Base-by-base conservation (phyloP, 2,113 vertebrate species). In the Alosa alosa region DNA sequence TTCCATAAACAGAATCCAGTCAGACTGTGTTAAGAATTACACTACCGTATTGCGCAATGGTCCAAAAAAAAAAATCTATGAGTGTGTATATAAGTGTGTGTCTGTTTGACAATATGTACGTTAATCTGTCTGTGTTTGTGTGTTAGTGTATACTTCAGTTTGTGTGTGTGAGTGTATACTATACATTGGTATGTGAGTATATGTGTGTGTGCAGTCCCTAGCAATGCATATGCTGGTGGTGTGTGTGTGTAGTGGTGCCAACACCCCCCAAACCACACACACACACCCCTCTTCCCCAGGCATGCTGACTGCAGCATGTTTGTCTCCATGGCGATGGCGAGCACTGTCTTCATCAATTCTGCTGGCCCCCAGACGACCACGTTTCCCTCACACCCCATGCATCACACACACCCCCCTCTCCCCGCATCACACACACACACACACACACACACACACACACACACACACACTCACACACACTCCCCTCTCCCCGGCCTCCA, bases 261-360 rank as follows among this genome's bases (percentile, higher is more conserved):
- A 86, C n/a, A 25, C 49, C 2, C 81, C 47, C 84, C 46, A 36
- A 50, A 84, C 83, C 89, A 83, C 87, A 87, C 88, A n/a, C 86
- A 15, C 84, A 45, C 45, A n/a, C 75, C 84, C 86, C 86, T 84
- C 75, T 81, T 91, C 94, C 93, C 93, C 88, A 87, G 93, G 92
- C 89, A 50, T 93, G 88, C 94, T 94, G 94, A 97, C 94, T 96
- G 91, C 94, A 94, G 94, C 93, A 92, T 95, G 95, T 96, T 97
- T 95, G 95, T 96, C 95, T 96, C 95, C 93, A 90, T 95, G 89
- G 89, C 93, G 93, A 90, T 95, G 89, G 89, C 93, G 93, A 94
- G 88, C 92, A 88, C 95, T 90, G 90, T 96, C 96, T 95, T 97
- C 97, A 98, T 98, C 96, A 96, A 97, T 97, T 96, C 93, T 96